Evolutionary conservation across 2,797 vertebrate genomes (phyloP).

Genomic region (Tenualosa ilisha): DNA sequence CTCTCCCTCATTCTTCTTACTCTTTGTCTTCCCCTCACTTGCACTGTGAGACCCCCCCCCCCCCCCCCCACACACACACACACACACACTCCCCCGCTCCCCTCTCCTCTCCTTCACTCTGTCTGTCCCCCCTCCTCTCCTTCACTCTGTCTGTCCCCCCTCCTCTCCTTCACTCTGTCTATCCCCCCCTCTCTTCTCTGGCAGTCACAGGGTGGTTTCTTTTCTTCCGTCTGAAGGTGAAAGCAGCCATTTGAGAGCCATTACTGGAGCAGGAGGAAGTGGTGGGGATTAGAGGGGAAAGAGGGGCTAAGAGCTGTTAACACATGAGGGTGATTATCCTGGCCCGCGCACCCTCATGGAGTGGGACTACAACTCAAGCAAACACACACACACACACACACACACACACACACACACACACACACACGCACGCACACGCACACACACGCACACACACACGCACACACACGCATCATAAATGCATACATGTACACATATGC

Average conservation of each 20-base stretch:
- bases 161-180: neutral
- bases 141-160: neutral
- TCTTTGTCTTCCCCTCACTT: neutral
- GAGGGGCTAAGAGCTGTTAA: neutral
- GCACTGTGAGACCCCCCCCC: too few species aligned
- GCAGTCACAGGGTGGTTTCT: neutral
- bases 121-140: neutral
- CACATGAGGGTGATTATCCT: slow-evolving; percentile 1
- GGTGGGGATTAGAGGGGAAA: slow-evolving; percentile 4
- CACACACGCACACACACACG: too few species aligned
- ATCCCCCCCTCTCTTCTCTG: neutral
- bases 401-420: too few species aligned
- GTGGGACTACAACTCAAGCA: neutral
- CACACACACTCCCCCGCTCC: too few species aligned
- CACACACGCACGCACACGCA: too few species aligned
- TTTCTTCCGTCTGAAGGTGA: slow-evolving; percentile 8
- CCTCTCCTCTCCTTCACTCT: neutral
- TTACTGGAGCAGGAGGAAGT: neutral
- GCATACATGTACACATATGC: too few species aligned
- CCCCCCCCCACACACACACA: too few species aligned
- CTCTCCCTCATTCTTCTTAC: neutral
- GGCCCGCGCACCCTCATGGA: neutral
- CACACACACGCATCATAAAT: too few species aligned
- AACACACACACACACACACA: neutral
- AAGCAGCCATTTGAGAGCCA: neutral